Conservation (phyloP, 2,888 invertebrate species). For the Phania funesta region DNA sequence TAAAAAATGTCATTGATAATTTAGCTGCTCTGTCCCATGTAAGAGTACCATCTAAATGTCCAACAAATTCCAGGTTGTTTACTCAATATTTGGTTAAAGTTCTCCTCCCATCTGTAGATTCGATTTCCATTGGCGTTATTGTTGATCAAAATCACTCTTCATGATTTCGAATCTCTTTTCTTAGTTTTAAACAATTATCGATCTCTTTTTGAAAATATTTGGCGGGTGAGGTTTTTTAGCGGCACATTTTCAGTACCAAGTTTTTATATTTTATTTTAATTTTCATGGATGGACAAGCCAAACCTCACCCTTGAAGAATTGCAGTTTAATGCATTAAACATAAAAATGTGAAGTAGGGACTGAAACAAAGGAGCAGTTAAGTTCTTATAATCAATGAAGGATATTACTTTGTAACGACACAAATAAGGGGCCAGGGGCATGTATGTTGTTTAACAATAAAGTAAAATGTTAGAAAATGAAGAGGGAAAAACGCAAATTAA, state of each 20-base stretch:
- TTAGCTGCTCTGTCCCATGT: too few relatives aligned
- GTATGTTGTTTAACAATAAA: too few relatives aligned
- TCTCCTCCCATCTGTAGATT: too few relatives aligned
- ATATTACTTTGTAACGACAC: background rate
- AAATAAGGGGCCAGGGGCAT: too few relatives aligned
- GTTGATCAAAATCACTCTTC: background rate
- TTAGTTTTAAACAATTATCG: conserved; percentile 52
- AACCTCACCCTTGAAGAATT: conserved; percentile 64
- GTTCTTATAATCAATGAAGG: background rate
- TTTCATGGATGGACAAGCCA: conserved; percentile 19
- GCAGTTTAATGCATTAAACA: conserved; percentile 60
- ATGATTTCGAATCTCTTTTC: conserved; percentile 17
- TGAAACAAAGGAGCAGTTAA: background rate
- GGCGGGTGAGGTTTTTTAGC: conserved; percentile 58
- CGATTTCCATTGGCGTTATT: background rate
- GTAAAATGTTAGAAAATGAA: background rate
- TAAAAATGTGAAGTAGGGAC: conserved; percentile 2
- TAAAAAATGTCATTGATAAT: too few relatives aligned
- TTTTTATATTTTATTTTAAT: background rate
- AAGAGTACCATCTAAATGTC: too few relatives aligned
- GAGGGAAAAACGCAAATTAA: background rate
- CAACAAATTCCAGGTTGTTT: background rate
- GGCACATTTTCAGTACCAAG: conserved; percentile 37
- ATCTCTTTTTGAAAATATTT: conserved; percentile 64
- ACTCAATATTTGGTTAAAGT: background rate